Base-by-base conservation (phyloP, 1,140 invertebrate genomes). In the Metopolophium dirhodum region DNA sequence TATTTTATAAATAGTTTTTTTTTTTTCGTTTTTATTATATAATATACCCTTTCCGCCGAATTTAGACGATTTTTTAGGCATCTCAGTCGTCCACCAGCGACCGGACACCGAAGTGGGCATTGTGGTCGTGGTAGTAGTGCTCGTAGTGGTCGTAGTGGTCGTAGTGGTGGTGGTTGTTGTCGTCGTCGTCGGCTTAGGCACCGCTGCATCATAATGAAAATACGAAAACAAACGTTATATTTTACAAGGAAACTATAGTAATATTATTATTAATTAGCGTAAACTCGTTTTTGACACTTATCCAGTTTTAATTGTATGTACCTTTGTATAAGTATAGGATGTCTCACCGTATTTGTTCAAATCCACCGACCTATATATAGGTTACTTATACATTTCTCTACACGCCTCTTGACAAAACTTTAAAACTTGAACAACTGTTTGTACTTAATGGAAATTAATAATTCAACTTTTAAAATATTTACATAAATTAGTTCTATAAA, bases 141-240 rank as follows among this genome's bases (percentile, higher is more conserved):
- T 92, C 8, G 57, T 68, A 9, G 57, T 77, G 7, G 68, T 26
- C 7, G n/a, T 26, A 30, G 90, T 77, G 2, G 45, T 49, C 0
- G 68, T 35, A 7, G 68, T 82, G 2, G 91, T 92, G 1, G 90
- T 91, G 1, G 90, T 91, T 7, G 90, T 77, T 18, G 91, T 91
- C 18, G 77, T 93, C 1, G 91, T 92, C 8, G 91, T 93, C 11
- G 91, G 91, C 35, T 83, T 93, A 8, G 82, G 82, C n/a, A 93
- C 30, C 0, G 7, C 91, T 93, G 82, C 26, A 57, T 20, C 18
- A n/a, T 47, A 35, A 77, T 77, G n/a, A 77, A 77, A 77, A 54
- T n/a, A 37, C 35, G 20, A 54, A 89, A 57, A n/a, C 9, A 54
- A 89, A 54, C 18, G 8, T 85, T 41, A 41, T 45, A 37, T 37